These are phyloP conservation scores for Plectropomus leopardus DNA, from an alignment of 2,113 vertebrate genomes.

Conservation along the genomic window DNA sequence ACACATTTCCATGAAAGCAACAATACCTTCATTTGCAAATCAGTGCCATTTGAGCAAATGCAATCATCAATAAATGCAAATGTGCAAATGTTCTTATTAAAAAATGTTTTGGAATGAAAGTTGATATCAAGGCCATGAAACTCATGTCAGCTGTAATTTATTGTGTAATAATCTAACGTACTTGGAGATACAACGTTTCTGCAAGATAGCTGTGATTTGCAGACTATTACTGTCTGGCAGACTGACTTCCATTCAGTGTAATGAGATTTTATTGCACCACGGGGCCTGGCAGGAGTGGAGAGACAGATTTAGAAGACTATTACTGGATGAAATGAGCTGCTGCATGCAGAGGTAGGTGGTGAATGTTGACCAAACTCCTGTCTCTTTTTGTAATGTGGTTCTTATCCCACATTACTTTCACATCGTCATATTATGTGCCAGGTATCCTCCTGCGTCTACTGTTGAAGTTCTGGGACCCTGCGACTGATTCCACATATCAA, in stretches of 20 bases:
- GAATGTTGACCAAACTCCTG: background rate
- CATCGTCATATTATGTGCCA: no score
- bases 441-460: no score
- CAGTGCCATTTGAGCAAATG: no score
- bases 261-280: conserved; percentile 9
- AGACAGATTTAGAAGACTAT: conserved; percentile 40
- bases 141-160: background rate
- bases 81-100: no score
- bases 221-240: conserved; percentile 17
- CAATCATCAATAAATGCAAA: no score
- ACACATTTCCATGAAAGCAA: no score
- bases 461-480: no score
- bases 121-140: no score
- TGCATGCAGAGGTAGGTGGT: conserved; percentile 12
- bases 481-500: no score
- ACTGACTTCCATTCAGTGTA: conserved; percentile 23
- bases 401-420: no score
- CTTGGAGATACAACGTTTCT: background rate
- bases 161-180: background rate
- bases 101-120: no score
- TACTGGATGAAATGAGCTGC: conserved; percentile 22
- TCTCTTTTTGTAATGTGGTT: background rate
- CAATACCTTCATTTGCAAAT: no score
- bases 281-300: conserved; percentile 11
- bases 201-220: conserved; percentile 1